A percentile compares a stretch with the other conserved stretches of the same genome.
Evolutionary conservation across 2,888 invertebrate genomes (phyloP).

Genomic region (Phortica okadai): DNA sequence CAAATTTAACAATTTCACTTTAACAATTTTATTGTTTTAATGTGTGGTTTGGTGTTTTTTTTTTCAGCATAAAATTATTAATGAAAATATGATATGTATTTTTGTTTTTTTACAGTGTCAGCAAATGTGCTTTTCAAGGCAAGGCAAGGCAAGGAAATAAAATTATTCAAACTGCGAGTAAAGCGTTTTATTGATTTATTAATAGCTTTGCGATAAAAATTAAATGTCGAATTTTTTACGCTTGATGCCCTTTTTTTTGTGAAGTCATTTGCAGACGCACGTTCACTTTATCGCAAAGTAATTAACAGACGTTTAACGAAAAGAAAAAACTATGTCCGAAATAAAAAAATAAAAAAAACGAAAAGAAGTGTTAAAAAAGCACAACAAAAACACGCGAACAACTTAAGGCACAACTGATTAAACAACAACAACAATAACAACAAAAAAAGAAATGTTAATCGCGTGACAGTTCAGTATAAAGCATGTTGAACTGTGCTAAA

Average conservation of each 20-base stretch:
- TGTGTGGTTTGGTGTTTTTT: neutral
- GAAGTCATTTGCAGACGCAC: neutral
- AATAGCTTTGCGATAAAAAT: neutral
- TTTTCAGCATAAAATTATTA: neutral
- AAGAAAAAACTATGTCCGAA: neutral
- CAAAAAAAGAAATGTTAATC: neutral
- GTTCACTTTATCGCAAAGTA: neutral
- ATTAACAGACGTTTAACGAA: slow-evolving; percentile 18
- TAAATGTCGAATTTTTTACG: neutral
- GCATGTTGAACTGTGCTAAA: neutral
- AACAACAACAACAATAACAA: slow-evolving; percentile 27
- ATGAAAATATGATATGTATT: neutral
- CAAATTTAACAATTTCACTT: neutral
- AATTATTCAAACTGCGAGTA: neutral
- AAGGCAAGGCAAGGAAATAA: neutral
- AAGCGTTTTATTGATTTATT: slow-evolving; percentile 16
- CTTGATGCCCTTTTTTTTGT: neutral
- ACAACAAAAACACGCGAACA: neutral
- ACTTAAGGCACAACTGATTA: slow-evolving; percentile 13
- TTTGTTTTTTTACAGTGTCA: slow-evolving; percentile 17
- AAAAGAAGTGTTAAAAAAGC: neutral
- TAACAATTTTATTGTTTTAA: neutral
- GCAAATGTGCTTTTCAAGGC: neutral
- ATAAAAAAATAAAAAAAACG: neutral
- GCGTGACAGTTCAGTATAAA: slow-evolving; percentile 19